Percentiles rank a stretch among this genome's conserved stretches.
phyloP scores from a whole-genome alignment of 2,888 invertebrate species.

The Pyrrhosoma nymphula region DNA sequence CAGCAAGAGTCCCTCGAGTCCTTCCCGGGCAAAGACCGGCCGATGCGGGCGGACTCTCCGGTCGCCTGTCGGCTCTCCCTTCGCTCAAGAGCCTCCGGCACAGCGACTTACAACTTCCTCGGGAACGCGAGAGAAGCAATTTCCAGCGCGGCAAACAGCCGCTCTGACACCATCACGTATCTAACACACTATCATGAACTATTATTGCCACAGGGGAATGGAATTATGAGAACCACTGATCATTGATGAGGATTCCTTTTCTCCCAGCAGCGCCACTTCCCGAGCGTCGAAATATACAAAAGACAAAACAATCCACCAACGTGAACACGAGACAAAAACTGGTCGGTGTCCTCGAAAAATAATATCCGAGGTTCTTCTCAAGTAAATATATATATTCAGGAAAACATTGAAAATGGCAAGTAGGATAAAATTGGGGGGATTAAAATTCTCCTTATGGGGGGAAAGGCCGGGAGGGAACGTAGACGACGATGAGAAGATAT shows the following conservation, averaged over 20 bases:
- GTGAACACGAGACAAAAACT: conserved; percentile 34
- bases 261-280: conserved; percentile 13
- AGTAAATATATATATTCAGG: not conserved
- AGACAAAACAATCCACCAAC: conserved; percentile 20
- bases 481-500: not conserved
- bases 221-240: conserved; percentile 18
- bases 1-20: not conserved
- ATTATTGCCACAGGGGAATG: conserved; percentile 35
- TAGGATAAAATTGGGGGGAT: not conserved
- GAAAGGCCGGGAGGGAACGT: not conserved
- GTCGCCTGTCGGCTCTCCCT: not conserved
- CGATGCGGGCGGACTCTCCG: conserved; percentile 26
- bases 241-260: not conserved
- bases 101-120: not conserved
- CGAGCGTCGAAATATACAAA: not conserved
- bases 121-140: not conserved
- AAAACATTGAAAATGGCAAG: not conserved
- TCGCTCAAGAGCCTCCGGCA: not conserved
- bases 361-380: conserved; percentile 43
- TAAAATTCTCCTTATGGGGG: conserved; percentile 1
- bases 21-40: not conserved
- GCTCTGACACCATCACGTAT: conserved; percentile 51
- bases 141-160: conserved; percentile 31
- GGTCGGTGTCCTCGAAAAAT: not conserved
- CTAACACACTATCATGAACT: conserved; percentile 30